Evolutionary conservation across 2,888 invertebrate genomes (phyloP), one percentile per base, ranked within the genome.

Genomic region (Epinotia demarniana): DNA sequence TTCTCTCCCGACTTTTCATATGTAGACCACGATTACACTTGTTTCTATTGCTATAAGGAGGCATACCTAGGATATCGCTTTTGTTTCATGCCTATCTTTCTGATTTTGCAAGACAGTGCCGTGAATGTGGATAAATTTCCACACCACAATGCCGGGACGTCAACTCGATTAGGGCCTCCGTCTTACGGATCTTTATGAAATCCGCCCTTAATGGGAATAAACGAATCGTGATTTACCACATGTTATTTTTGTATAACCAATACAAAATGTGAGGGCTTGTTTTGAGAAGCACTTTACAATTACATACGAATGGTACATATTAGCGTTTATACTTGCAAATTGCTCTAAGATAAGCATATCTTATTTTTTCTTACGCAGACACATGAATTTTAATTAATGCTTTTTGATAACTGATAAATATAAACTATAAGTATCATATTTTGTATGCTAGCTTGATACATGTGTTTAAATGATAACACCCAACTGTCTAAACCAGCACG

Each of bases 161-260:
- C 11, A 2, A 8, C 43, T 43, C 43, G 9, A 49, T 16, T 49
- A 13, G 49, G 49, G 4, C 16, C 0, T 49, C 49, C 1, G 16
- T 49, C 16, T 49, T 16, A 16, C 16, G 49, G 16, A 16, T 49
- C 49, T 49, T 46, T 46, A 13, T 13, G 46, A 13, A 46, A 46
- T 46, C 46, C 2, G 13, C 2, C 46, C 13, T 46, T 4, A 53
- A 53, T n/a, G 49, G 16, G 49, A 53, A 53, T 53, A 53, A 16
- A 53, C n/a, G 16, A 53, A n/a, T 53, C n/a, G n/a, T 53, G 33
- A n/a, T n/a, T 61, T 33, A 33, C 61, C 8, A n/a, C 16, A 16
- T 62, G 18, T 39, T 62, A 62, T 39, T 43, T 62, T 18, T 62
- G 62, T 39, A 33, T 43, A 33, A n/a, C 12, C 39, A 18, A 62